Conservation (phyloP, 2,888 invertebrate species). For the Heliconius ismenius region DNA sequence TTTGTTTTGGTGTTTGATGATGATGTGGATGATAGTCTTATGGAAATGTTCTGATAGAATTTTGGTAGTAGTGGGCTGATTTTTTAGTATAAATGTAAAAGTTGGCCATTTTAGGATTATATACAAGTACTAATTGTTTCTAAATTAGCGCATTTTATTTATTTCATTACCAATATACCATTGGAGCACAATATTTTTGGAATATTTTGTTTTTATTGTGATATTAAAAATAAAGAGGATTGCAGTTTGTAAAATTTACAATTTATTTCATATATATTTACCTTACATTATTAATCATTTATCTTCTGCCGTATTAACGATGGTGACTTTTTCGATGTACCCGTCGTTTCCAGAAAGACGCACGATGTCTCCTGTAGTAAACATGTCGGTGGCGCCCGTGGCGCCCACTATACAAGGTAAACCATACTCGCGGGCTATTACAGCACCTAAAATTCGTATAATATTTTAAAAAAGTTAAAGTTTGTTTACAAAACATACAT, state of each 20-base stretch:
- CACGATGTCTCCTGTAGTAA: slow-evolving; percentile 85
- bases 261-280: neutral
- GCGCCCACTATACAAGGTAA: slow-evolving; percentile 91
- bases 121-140: neutral
- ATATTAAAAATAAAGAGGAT: neutral
- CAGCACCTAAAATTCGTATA: slow-evolving; percentile 83
- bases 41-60: neutral
- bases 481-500: neutral
- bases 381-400: slow-evolving; percentile 83
- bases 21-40: neutral
- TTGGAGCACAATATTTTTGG: neutral
- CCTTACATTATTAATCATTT: neutral
- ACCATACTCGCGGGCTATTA: slow-evolving; percentile 91
- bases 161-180: neutral
- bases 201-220: slow-evolving; percentile 1
- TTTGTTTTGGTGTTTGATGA: neutral
- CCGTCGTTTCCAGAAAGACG: slow-evolving; percentile 78
- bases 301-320: slow-evolving; percentile 41
- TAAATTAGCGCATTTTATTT: neutral
- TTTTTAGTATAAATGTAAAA: neutral
- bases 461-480: too few species aligned
- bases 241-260: neutral
- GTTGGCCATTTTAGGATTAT: neutral
- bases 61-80: neutral
- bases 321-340: slow-evolving; percentile 60